Evolutionary conservation across 2,797 vertebrate species (phyloP), one percentile per base, ranked within the genome.

Genomic region (Dipus sagitta): DNA sequence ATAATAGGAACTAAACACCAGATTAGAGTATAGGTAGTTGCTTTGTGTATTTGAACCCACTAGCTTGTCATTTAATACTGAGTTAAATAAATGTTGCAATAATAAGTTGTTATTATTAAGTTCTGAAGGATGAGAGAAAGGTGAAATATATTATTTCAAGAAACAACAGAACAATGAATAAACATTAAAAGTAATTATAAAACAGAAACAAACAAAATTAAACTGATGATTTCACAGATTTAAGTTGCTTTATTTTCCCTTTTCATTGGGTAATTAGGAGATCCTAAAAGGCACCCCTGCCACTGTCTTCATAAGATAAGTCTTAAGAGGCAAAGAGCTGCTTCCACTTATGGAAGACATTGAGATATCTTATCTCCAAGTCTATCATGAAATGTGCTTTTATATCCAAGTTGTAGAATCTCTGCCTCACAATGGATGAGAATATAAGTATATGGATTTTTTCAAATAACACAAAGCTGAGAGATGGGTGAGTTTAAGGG

Each of bases 381-480:
- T 52, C 8, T 47, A 28, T 78, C 13, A 72, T 52, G 60, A 80
- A 87, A 87, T 82, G 80, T 28, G 30, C 70, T 85, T 93, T 92
- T 28, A 91, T n/a, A 8, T 28, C 60, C 6, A 32, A 74, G 60
- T 90, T 38, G 21, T 28, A 93, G 32, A 92, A 92, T 92, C 24
- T 93, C 24, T 54, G 83, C 2, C 24, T 93, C 47, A 90, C 77
- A 87, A 58, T 78, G 64, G 23, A 83, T 83, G 94, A 62, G 70
- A 91, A 79, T 54, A 60, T 78, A 95, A 64, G 17, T 32, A 54
- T 58, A 77, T 85, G 23, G 3, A 52, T 47, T 84, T 70, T 87
- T 9, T 90, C 23, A 67, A 84, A 65, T 78, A 70, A 86, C 23
- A 71, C 34, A 83, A 92, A 93, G 38, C 24, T 95, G 64, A 90